These are phyloP conservation scores for Nothocercus julius DNA, from an alignment of 2,113 vertebrate species.

Conservation along the genomic window DNA sequence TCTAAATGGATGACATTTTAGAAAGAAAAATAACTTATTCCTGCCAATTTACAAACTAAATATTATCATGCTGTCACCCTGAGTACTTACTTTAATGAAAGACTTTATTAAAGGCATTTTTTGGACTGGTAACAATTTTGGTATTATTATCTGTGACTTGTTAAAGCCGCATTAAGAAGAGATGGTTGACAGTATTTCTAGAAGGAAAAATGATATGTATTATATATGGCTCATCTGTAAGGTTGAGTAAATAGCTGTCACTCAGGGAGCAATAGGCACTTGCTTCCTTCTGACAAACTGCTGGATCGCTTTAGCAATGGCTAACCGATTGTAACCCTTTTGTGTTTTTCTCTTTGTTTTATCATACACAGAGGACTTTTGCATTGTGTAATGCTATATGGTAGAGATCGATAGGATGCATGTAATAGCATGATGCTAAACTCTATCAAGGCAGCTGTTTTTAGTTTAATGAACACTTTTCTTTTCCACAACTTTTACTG, in stretches of 20 bases:
- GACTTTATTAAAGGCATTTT: slow-evolving; percentile 33
- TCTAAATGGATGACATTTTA: slow-evolving; percentile 14
- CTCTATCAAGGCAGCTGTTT: background rate
- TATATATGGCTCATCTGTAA: background rate
- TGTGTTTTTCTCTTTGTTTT: background rate
- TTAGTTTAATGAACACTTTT: background rate
- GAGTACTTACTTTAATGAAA: slow-evolving; percentile 29
- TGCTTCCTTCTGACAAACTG: background rate
- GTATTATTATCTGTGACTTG: slow-evolving; percentile 27
- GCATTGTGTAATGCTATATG: background rate
- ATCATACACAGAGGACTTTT: background rate
- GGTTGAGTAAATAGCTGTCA: slow-evolving; percentile 4
- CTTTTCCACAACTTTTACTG: background rate
- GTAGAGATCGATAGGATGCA: background rate
- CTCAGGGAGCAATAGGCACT: background rate
- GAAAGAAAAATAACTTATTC: slow-evolving; percentile 31
- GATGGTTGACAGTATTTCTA: slow-evolving; percentile 17
- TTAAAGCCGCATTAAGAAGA: slow-evolving; percentile 25
- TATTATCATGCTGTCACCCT: slow-evolving; percentile 39
- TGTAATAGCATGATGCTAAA: background rate
- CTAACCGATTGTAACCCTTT: background rate
- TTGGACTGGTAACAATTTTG: background rate
- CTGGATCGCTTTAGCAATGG: background rate
- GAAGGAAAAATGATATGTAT: slow-evolving; percentile 17
- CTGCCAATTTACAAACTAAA: background rate